Evolutionary conservation across 2,888 invertebrate genomes (phyloP), one percentile per base, ranked within the genome.

Genomic region (Parasteatoda lunata): DNA sequence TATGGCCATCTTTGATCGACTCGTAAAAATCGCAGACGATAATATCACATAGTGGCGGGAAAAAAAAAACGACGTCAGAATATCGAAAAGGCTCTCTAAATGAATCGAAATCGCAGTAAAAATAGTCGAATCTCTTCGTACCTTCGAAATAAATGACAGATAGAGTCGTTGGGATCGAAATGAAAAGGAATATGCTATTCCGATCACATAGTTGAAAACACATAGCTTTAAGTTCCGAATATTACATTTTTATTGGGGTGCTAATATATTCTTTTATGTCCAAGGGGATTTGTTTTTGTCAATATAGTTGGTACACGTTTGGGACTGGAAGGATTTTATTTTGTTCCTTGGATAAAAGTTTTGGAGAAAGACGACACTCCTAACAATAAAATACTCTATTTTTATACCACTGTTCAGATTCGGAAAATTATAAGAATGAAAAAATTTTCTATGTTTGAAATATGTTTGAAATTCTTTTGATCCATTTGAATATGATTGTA

Each of bases 21-120:
- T 79, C 79, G 79, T 71, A 71, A 79, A 78, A 79, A 72, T 78
- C 78, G 45, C 78, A 51, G 79, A 79, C 52, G 79, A 71, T 79
- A 79, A 64, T 79, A 79, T 79, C 71, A 71, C 30, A 64, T 59
- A 59, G 59, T n/a, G n/a, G 8, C 9, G 59, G 79, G 59, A 78
- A 70, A 15, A 72, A 72, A 49, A 59, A 49, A 72, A 71, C 71
- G 71, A 64, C 51, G 48, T n/a, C 49, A 64, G 79, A 79, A 79
- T 79, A 79, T 79, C 79, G 79, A 79, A 15, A 79, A 79, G 79
- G 64, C 70, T 51, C 15, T 79, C 79, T 64, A 79, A 79, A 79
- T 79, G 79, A 79, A 72, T 79, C 71, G 71, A 65, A 79, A 79
- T 79, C 79, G 79, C 65, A 69, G 71, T 64, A 64, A 72, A 79